These are phyloP conservation scores for Entosphenus tridentatus DNA, from an alignment of 2,113 vertebrate genomes.

Conservation along the genomic window DNA sequence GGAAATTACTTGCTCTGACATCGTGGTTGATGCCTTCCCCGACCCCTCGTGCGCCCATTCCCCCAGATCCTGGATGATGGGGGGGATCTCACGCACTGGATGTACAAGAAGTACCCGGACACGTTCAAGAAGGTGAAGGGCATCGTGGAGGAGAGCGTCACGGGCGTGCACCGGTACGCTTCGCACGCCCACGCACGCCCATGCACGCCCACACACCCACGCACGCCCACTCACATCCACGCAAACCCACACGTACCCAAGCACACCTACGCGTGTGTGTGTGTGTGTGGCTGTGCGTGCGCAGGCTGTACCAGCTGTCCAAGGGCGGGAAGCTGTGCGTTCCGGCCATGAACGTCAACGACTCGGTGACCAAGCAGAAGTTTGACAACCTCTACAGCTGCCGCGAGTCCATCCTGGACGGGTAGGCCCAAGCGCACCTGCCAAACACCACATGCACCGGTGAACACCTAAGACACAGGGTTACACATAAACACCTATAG, in stretches of 20 bases:
- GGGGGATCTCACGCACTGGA: slow-evolving; percentile 93
- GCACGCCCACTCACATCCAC: too few relatives aligned
- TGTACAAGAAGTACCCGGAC: slow-evolving; percentile 97
- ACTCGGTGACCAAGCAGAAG: slow-evolving; percentile 92
- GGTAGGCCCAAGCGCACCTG: slow-evolving; percentile 22
- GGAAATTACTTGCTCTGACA: too few relatives aligned
- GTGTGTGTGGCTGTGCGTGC: too few relatives aligned
- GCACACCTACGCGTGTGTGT: too few relatives aligned
- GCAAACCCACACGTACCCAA: too few relatives aligned
- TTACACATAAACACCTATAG: too few relatives aligned
- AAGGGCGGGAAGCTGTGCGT: slow-evolving; percentile 87
- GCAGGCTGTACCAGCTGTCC: slow-evolving; percentile 75
- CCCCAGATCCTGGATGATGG: slow-evolving; percentile 81
- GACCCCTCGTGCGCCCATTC: not conserved
- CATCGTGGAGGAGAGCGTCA: slow-evolving; percentile 95
- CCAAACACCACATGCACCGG: too few relatives aligned
- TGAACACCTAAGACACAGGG: too few relatives aligned
- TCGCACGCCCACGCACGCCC: not conserved
- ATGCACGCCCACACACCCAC: too few relatives aligned
- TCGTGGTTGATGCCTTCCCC: too few relatives aligned
- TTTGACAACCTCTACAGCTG: slow-evolving; percentile 97
- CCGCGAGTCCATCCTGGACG: slow-evolving; percentile 78
- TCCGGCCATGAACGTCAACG: slow-evolving; percentile 93
- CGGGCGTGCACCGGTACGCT: slow-evolving; percentile 72
- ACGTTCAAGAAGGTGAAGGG: slow-evolving; percentile 99